Percentiles rank a stretch among this genome's conserved stretches.
Evolutionary conservation across 2,888 invertebrate genomes (phyloP).

Genomic region (Amphipyra berbera): DNA sequence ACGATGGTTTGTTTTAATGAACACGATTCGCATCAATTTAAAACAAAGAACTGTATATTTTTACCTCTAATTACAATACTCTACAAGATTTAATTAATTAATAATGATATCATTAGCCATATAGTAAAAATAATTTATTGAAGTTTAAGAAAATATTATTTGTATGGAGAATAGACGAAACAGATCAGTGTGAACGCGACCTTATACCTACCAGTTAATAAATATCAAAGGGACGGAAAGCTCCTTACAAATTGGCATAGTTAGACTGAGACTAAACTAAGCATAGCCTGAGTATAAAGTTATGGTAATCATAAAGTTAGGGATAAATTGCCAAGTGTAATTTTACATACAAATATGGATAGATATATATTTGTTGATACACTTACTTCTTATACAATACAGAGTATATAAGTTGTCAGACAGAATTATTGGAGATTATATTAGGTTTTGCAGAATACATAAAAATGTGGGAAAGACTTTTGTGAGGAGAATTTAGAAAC

Average conservation of each 20-base stretch:
- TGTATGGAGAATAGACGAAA: neutral
- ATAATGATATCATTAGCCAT: too few species aligned
- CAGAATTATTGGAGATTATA: too few species aligned
- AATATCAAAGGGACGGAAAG: constrained; percentile 32
- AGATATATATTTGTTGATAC: neutral
- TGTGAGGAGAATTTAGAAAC: too few species aligned
- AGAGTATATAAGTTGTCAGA: neutral
- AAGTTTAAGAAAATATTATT: neutral
- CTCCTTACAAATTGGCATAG: constrained; percentile 39
- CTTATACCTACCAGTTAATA: constrained; percentile 20
- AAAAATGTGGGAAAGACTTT: too few species aligned
- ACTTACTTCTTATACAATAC: neutral
- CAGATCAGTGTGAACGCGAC: neutral
- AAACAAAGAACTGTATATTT: too few species aligned
- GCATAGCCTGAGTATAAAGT: constrained; percentile 14
- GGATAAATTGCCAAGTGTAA: constrained; percentile 6
- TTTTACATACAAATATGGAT: constrained; percentile 5
- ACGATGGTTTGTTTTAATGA: too few species aligned
- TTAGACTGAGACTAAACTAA: constrained; percentile 15
- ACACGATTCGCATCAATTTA: too few species aligned
- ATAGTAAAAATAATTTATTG: neutral
- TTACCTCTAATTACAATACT: too few species aligned
- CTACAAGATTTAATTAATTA: too few species aligned
- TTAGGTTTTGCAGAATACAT: too few species aligned
- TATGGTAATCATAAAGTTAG: constrained; percentile 36